Conservation (phyloP, 1,140 invertebrate species). For the Wiebesia pumilae region DNA sequence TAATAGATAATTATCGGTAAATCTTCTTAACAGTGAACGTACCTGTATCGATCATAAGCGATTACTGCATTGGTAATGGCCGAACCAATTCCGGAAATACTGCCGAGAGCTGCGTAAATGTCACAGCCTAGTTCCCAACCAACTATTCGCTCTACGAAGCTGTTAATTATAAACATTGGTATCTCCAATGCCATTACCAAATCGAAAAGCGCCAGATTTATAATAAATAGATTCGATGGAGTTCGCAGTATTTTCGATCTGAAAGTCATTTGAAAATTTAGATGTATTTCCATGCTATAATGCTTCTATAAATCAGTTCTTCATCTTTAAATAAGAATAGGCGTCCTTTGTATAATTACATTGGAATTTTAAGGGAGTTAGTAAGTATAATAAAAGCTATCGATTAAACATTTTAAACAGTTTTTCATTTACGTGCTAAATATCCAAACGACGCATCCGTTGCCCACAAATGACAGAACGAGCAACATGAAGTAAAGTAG, state of each 20-base stretch:
- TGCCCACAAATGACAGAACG: constrained; percentile 82
- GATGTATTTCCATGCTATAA: too few species aligned
- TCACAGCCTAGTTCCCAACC: constrained; percentile 83
- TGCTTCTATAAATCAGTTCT: too few species aligned
- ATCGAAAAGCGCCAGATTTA: constrained; percentile 87
- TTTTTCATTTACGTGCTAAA: constrained; percentile 82
- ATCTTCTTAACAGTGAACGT: constrained; percentile 10
- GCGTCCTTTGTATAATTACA: too few species aligned
- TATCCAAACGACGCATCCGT: constrained; percentile 88
- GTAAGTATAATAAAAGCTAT: background rate
- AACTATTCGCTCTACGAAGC: constrained; percentile 79
- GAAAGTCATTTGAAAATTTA: constrained; percentile 50
- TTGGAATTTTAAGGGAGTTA: background rate
- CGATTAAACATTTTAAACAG: background rate
- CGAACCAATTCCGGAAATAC: constrained; percentile 82
- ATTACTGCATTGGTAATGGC: constrained; percentile 85
- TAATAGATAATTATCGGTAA: constrained; percentile 18
- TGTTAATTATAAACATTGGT: constrained; percentile 82
- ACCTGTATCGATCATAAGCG: constrained; percentile 85
- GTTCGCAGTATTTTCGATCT: constrained; percentile 84
- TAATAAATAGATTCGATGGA: constrained; percentile 86
- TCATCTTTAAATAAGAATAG: too few species aligned
- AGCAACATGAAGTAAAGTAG: constrained; percentile 83
- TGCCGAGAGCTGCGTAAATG: constrained; percentile 81
- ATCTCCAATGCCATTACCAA: constrained; percentile 85